Evolutionary conservation across 2,113 vertebrate genomes (phyloP).

Genomic region (Datnioides undecimradiatus): DNA sequence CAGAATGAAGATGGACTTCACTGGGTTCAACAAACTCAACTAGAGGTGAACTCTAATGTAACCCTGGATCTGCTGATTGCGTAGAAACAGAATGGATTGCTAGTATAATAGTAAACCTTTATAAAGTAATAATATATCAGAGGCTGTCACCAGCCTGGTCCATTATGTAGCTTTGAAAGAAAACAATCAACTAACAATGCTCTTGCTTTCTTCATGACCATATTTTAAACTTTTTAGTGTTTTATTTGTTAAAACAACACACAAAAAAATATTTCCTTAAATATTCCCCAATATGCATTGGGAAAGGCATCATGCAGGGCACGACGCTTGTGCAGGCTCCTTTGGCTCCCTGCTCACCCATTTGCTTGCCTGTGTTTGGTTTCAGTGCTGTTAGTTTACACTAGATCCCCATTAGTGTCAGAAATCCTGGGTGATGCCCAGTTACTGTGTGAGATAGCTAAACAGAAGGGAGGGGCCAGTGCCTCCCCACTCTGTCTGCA

Average conservation of each 20-base stretch:
- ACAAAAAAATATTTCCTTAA: too few species aligned
- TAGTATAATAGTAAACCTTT: background rate
- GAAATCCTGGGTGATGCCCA: constrained; percentile 29
- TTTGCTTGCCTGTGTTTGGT: constrained; percentile 53
- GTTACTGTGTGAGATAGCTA: constrained; percentile 40
- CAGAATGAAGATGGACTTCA: background rate
- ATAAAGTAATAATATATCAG: background rate
- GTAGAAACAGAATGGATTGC: background rate
- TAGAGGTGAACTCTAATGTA: background rate
- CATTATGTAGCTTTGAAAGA: background rate
- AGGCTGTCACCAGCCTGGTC: background rate
- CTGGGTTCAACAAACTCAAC: background rate
- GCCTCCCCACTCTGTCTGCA: background rate
- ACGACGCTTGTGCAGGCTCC: background rate
- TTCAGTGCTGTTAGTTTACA: constrained; percentile 63
- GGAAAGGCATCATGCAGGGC: background rate
- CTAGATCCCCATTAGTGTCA: constrained; percentile 72
- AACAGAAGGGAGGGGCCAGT: constrained; percentile 16
- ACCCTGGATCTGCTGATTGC: background rate
- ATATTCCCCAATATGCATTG: too few species aligned
- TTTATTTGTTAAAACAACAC: background rate
- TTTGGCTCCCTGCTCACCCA: background rate
- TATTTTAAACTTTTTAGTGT: background rate
- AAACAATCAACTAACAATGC: background rate
- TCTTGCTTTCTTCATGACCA: background rate